Evolutionary conservation across 2,113 vertebrate species (phyloP).

Genomic region (Ictidomys tridecemlineatus): DNA sequence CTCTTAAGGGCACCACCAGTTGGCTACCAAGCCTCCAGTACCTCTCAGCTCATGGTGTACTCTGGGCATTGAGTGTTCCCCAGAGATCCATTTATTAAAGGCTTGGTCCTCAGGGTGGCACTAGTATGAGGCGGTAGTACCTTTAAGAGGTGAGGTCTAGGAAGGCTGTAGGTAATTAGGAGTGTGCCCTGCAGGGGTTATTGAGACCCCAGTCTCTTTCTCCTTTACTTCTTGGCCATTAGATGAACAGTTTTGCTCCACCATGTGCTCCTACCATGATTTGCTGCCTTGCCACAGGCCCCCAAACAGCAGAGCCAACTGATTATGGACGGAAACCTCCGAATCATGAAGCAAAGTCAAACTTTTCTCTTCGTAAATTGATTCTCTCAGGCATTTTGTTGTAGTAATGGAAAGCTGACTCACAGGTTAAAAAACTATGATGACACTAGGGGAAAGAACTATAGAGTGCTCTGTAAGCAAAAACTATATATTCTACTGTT

Average conservation of each 20-base stretch:
- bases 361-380: neutral
- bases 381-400: neutral
- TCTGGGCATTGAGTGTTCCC: neutral
- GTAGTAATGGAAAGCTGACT: neutral
- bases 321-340: neutral
- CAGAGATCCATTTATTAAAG: neutral
- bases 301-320: neutral
- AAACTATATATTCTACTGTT: neutral
- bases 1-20: too few relatives aligned
- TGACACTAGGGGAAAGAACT: neutral
- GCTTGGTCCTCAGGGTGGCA: too few relatives aligned
- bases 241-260: neutral
- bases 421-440: neutral
- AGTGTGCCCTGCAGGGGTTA: too few relatives aligned
- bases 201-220: too few relatives aligned
- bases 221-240: neutral
- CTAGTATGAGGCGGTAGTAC: neutral
- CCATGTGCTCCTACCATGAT: neutral
- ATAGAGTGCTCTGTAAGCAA: neutral
- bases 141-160: neutral
- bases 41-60: neutral
- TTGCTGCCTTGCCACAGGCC: neutral
- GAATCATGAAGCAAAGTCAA: neutral
- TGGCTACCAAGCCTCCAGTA: too few relatives aligned
- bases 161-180: neutral